Evolutionary conservation across 2,113 vertebrate species (phyloP), one percentile per base, ranked within the genome.

Genomic region (Aix galericulata): DNA sequence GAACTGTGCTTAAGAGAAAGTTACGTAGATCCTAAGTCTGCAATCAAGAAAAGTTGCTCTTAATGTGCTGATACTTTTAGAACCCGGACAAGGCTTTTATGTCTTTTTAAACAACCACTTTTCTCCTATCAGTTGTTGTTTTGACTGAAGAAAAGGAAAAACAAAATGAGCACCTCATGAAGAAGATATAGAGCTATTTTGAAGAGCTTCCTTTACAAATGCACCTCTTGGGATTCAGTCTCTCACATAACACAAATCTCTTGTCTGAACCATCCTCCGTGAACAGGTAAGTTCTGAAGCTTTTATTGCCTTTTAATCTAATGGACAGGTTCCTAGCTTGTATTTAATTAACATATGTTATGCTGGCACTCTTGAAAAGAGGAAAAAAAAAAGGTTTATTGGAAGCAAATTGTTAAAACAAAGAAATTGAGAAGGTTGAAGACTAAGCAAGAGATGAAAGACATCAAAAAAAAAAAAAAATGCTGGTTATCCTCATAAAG

Each of bases 221-320:
- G 8, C 58, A 82, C 13, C 86, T 84, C 62, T 87, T 92, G 83
- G 91, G 67, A 96, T 40, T 25, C 44, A 0, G 2, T 76, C 44
- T 94, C 17, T 69, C 48, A 63, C 27, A 26, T 0, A 79, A 31
- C 46, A 88, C 60, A 87, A 78, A 83, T 86, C 20, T 83, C 40
- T 63, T 13, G 13, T 52, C 90, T 92, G 77, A 93, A 21, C 14
- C 26, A 25, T 67, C 58, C 55, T 40, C 67, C 31, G 77, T 79
- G 59, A 94, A 82, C 71, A 92, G 92, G 96, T 97, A 93, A 69
- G 86, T 93, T 82, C 44, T 42, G 44, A 52, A 62, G 29, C 6
- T 89, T 95, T 92, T 74, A 80, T 67, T 87, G 42, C 26, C 32
- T 92, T 92, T 94, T 91, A 82, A 27, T 68, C 32, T 73, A 71